Conservation (phyloP, 2,888 invertebrate genomes). For the Agonum fuliginosum region DNA sequence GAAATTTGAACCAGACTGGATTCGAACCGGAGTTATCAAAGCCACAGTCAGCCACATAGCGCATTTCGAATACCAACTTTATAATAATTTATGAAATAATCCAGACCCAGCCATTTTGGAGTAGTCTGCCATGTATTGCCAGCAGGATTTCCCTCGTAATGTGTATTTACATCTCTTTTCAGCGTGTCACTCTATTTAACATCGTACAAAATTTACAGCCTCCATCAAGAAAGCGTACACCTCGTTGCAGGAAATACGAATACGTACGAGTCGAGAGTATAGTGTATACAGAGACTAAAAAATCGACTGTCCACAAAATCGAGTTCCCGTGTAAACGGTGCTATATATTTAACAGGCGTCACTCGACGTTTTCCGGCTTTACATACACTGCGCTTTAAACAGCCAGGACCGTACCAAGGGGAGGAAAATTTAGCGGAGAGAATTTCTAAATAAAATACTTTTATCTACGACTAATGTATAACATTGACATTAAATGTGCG, state of each 20-base stretch:
- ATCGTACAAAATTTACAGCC: conserved; percentile 14
- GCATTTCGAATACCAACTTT: too few species aligned
- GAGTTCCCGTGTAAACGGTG: conserved; percentile 35
- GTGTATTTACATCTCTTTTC: neutral
- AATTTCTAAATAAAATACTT: neutral
- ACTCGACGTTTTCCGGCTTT: conserved; percentile 7
- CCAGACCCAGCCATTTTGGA: too few species aligned
- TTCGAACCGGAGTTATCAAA: too few species aligned
- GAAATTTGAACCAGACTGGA: too few species aligned
- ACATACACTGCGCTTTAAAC: neutral
- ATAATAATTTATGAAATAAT: too few species aligned
- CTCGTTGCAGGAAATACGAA: conserved; percentile 18
- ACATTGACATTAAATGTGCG: neutral
- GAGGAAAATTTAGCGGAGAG: neutral
- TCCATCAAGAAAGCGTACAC: conserved; percentile 36
- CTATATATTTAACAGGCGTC: conserved; percentile 36
- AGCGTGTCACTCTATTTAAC: conserved; percentile 1
- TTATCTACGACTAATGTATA: neutral
- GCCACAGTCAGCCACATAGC: too few species aligned
- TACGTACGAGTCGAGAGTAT: neutral
- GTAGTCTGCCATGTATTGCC: too few species aligned
- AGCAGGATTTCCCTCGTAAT: neutral
- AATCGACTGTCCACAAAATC: conserved; percentile 34
- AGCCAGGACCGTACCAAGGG: neutral
- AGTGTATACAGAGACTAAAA: conserved; percentile 12